Conservation (phyloP, 1,140 invertebrate genomes). For the Vanessa atalanta region DNA sequence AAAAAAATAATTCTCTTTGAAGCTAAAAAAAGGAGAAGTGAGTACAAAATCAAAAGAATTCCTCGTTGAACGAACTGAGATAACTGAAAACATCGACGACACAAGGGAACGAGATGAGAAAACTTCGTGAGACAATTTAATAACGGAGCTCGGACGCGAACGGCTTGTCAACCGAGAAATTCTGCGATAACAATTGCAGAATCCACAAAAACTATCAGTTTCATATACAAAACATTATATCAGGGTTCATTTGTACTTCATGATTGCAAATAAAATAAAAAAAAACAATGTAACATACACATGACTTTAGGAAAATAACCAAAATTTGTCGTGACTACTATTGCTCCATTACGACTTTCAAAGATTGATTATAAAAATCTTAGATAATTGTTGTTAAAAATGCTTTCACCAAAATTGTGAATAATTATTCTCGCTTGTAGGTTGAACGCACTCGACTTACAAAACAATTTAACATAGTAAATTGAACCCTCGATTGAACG, state of each 20-base stretch:
- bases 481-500: too few species aligned
- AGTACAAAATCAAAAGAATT: slow-evolving; percentile 53
- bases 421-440: too few species aligned
- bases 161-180: slow-evolving; percentile 51
- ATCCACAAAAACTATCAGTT: slow-evolving; percentile 33
- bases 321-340: too few species aligned
- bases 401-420: too few species aligned
- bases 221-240: slow-evolving; percentile 5
- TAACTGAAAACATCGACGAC: slow-evolving; percentile 52
- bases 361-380: too few species aligned
- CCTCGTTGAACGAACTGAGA: slow-evolving; percentile 42
- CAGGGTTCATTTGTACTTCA: neutral
- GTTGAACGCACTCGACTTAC: too few species aligned
- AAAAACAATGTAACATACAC: too few species aligned
- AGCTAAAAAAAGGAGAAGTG: slow-evolving; percentile 25
- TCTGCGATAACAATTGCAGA: slow-evolving; percentile 44
- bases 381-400: too few species aligned
- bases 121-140: slow-evolving; percentile 72
- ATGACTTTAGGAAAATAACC: too few species aligned
- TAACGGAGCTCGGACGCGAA: slow-evolving; percentile 57
- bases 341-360: too few species aligned
- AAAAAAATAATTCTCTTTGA: slow-evolving; percentile 39
- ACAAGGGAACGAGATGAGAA: slow-evolving; percentile 62
- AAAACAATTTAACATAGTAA: too few species aligned
- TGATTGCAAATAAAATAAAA: neutral